Percentiles rank a stretch among this genome's conserved stretches.
Conservation (phyloP, 1,140 invertebrate genomes). For the Neelides sp. region DNA sequence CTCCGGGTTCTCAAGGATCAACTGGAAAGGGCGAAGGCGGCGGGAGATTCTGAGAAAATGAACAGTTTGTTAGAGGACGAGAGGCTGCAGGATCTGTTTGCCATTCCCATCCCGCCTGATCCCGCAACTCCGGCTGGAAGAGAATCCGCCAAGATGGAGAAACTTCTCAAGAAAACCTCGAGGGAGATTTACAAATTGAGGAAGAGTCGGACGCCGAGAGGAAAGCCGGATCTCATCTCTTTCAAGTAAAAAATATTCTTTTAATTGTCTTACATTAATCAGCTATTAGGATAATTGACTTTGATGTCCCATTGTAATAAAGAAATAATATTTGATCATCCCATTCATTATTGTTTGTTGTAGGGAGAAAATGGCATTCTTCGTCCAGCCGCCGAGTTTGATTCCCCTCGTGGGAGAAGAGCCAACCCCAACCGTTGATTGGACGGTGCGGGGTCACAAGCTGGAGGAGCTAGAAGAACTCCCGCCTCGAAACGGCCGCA, state of each 20-base stretch:
- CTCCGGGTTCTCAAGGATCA: constrained; percentile 60
- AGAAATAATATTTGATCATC: constrained; percentile 17
- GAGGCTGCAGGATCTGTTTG: constrained; percentile 62
- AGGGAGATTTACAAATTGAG: constrained; percentile 79
- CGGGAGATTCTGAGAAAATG: constrained; percentile 63
- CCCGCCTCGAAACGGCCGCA: too few relatives aligned
- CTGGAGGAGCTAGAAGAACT: too few relatives aligned
- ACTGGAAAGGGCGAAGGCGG: constrained; percentile 51
- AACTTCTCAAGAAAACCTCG: constrained; percentile 69
- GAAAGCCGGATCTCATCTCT: constrained; percentile 76
- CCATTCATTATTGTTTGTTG: constrained; percentile 32
- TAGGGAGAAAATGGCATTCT: constrained; percentile 92
- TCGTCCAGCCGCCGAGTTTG: constrained; percentile 49
- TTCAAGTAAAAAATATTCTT: constrained; percentile 63
- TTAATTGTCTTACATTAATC: not conserved
- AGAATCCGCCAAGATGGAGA: constrained; percentile 63
- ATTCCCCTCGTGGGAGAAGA: too few relatives aligned
- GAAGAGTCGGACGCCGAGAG: constrained; percentile 72
- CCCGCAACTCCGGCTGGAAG: constrained; percentile 21
- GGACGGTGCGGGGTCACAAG: too few relatives aligned
- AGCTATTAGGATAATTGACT: constrained; percentile 17
- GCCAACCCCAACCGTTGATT: too few relatives aligned
- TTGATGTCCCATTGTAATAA: constrained; percentile 9
- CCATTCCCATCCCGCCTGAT: constrained; percentile 25
- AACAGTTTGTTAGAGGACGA: constrained; percentile 75